These are phyloP conservation scores for Chrysomela aeneicollis DNA, from an alignment of 2,888 invertebrate species.

Conservation along the genomic window DNA sequence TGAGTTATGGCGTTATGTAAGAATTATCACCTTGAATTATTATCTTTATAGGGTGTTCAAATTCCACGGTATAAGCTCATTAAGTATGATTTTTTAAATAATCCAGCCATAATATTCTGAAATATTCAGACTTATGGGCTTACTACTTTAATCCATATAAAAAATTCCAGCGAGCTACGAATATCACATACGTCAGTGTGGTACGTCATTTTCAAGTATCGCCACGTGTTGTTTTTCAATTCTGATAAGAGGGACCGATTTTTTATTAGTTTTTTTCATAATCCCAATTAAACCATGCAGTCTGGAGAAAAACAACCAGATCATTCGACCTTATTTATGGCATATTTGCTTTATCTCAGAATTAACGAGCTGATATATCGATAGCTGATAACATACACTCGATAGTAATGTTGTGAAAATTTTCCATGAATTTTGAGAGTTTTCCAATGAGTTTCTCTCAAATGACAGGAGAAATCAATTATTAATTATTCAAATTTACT, in stretches of 20 bases:
- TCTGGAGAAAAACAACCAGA: background rate
- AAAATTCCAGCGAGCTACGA: no score
- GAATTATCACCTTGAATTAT: no score
- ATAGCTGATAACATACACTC: background rate
- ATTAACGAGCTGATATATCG: background rate
- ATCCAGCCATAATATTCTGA: no score
- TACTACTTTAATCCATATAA: no score
- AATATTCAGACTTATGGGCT: no score
- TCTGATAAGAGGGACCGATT: background rate
- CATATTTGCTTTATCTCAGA: background rate
- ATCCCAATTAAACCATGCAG: background rate
- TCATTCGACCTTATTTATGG: background rate
- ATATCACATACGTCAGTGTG: no score
- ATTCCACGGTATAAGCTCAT: no score
- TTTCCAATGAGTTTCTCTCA: background rate
- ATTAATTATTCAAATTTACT: no score
- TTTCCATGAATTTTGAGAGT: background rate
- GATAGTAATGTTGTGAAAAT: background rate
- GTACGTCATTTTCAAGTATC: background rate
- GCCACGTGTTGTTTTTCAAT: conserved; percentile 1
- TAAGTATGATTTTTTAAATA: no score
- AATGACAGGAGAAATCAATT: no score
- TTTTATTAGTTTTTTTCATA: background rate
- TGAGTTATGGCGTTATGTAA: no score
- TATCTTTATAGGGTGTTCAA: no score